Base-by-base conservation (phyloP, 1,140 invertebrate species). In the Diorhabda carinulata region DNA sequence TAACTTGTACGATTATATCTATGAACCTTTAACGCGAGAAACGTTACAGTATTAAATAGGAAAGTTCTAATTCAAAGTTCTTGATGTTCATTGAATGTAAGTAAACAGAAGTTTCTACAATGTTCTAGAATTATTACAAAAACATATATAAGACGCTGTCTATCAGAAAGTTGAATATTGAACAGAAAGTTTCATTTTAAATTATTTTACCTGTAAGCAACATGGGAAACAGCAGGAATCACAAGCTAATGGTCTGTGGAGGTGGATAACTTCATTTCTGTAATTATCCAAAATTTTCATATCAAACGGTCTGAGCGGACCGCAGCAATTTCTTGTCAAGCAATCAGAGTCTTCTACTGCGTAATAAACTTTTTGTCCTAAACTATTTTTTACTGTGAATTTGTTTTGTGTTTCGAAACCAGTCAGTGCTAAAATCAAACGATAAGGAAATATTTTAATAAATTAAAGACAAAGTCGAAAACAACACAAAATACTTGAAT, bases 341-440 rank as follows among this genome's bases (percentile, higher is more conserved):
- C 89, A 89, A 79, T 91, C 90, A 57, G 90, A 92, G 67, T 95
- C 90, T 84, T 97, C 95, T 4, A 88, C 87, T 40, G 94, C 92
- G 78, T 88, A 91, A 79, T 91, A 97, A 1, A 97, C 86, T 78
- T 91, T 92, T 79, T 95, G 91, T 2, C 93, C 89, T 56, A 87
- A 73, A 67, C 84, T 87, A 79, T 90, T 95, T 81, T 91, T 92
- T 25, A 95, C 84, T 4, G 88, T 88, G 81, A 92, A 95, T 81
- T 94, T 95, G 78, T 96, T 96, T 76, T 91, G 90, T n/a, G 92
- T 94, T 82, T 96, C 93, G 83, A 91, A 95, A n/a, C 92, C 92
- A 69, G 88, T 89, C 25, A 79, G 68, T 10, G 89, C 91, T 89
- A 75, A 66, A 82, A 76, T 64, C 61, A 70, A 63, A 25, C 25